A percentile compares a stretch with the other conserved stretches of the same genome.
Evolutionary conservation across 2,797 vertebrate genomes (phyloP).

Genomic region (Ambastaia sidthimunki): DNA sequence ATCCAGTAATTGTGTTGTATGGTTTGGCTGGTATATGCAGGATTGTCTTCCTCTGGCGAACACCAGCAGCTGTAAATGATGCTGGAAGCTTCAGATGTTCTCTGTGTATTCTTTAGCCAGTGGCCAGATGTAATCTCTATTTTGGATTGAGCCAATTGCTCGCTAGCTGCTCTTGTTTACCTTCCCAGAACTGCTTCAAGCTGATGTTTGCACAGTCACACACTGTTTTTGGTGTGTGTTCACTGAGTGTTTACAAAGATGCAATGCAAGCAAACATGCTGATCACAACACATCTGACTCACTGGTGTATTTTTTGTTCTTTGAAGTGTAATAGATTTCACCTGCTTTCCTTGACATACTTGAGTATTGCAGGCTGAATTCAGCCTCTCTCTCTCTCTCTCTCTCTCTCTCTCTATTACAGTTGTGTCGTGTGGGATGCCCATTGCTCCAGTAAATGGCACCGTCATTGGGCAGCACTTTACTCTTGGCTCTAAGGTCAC

Average conservation of each 20-base stretch:
- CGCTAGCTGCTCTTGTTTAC: constrained; percentile 51
- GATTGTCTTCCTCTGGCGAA: constrained; percentile 4
- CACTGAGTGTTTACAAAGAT: constrained; percentile 23
- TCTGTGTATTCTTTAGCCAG: constrained; percentile 36
- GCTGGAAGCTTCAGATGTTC: constrained; percentile 26
- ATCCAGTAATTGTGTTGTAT: not conserved
- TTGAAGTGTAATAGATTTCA: not conserved
- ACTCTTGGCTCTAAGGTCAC: constrained; percentile 87
- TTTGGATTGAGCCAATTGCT: constrained; percentile 60
- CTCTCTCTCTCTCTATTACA: constrained; percentile 59
- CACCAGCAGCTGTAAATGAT: constrained; percentile 1
- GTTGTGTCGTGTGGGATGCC: constrained; percentile 95
- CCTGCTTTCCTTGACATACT: constrained; percentile 10
- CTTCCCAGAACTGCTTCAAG: constrained; percentile 12
- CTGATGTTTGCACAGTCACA: constrained; percentile 66
- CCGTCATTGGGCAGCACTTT: constrained; percentile 92
- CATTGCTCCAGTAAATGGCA: constrained; percentile 86
- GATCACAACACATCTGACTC: constrained; percentile 45
- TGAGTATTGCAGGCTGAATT: not conserved
- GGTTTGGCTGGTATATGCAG: not conserved
- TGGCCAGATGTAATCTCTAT: constrained; percentile 66
- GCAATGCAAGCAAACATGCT: constrained; percentile 54
- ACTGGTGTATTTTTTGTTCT: constrained; percentile 8
- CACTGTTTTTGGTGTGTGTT: constrained; percentile 38
- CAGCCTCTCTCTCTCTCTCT: constrained; percentile 16